A percentile compares a stretch with the other conserved stretches of the same genome.
These are phyloP conservation scores for Smutsia temminckii DNA, from an alignment of 2,797 vertebrate species.

Conservation along the genomic window DNA sequence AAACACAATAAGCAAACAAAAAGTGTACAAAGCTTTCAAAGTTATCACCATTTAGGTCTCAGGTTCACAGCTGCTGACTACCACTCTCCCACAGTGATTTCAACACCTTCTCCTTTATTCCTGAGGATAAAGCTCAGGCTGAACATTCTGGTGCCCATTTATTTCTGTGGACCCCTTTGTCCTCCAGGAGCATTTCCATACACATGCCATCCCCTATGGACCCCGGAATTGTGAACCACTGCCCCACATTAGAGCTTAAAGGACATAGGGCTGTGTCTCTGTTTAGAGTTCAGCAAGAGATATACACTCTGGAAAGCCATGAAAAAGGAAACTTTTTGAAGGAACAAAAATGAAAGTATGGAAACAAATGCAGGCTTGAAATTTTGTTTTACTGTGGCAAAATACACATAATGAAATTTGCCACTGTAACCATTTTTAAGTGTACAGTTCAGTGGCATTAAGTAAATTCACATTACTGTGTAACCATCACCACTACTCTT, in stretches of 20 bases:
- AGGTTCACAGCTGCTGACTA: background rate
- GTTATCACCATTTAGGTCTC: background rate
- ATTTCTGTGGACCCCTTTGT: background rate
- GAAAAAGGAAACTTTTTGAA: background rate
- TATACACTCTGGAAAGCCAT: background rate
- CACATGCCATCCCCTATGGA: too few species aligned
- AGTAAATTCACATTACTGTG: background rate
- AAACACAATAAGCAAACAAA: background rate
- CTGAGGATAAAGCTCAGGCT: background rate
- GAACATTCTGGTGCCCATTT: background rate
- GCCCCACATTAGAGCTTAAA: background rate
- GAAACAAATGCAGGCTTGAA: background rate
- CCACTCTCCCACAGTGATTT: background rate
- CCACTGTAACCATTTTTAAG: background rate
- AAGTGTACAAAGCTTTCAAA: background rate
- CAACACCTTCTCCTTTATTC: background rate
- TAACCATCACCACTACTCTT: background rate
- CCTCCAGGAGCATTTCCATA: background rate
- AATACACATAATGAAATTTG: background rate
- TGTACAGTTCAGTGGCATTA: background rate
- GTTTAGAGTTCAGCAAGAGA: background rate
- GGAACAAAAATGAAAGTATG: background rate
- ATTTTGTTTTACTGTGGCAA: background rate
- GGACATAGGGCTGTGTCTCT: background rate
- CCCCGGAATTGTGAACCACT: background rate